Evolutionary conservation across 1,140 invertebrate species (phyloP).

Genomic region (Lasioglossum albipes): DNA sequence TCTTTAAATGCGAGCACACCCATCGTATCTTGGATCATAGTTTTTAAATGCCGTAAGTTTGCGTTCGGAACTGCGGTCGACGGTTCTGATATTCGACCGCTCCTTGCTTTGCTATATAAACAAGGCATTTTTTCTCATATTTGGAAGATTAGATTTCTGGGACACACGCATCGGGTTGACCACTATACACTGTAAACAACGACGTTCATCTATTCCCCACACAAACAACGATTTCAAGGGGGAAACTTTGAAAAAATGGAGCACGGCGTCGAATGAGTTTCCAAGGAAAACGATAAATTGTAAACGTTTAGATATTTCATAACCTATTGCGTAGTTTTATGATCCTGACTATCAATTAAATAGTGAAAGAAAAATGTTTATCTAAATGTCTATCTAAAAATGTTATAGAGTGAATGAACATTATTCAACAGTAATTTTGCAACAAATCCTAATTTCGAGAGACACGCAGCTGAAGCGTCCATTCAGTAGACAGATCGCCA

Average conservation of each 20-base stretch:
- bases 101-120: slow-evolving; percentile 12
- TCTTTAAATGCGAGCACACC: not conserved
- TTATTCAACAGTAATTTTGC: too few relatives aligned
- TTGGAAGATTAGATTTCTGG: slow-evolving; percentile 7
- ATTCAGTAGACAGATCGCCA: too few relatives aligned
- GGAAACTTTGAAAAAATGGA: not conserved
- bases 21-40: not conserved
- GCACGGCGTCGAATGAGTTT: not conserved
- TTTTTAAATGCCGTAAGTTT: not conserved
- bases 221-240: not conserved
- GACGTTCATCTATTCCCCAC: not conserved
- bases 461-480: too few relatives aligned
- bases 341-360: too few relatives aligned
- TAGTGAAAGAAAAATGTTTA: too few relatives aligned
- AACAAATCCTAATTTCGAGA: too few relatives aligned
- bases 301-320: not conserved
- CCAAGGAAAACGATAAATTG: not conserved
- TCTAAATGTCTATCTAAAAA: too few relatives aligned
- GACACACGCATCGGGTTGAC: not conserved
- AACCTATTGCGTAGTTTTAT: too few relatives aligned
- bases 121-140: not conserved
- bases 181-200: not conserved
- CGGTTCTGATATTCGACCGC: not conserved
- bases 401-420: too few relatives aligned
- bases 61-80: too few relatives aligned